Base-by-base conservation (phyloP, 2,797 vertebrate species). In the Peromyscus eremicus region DNA sequence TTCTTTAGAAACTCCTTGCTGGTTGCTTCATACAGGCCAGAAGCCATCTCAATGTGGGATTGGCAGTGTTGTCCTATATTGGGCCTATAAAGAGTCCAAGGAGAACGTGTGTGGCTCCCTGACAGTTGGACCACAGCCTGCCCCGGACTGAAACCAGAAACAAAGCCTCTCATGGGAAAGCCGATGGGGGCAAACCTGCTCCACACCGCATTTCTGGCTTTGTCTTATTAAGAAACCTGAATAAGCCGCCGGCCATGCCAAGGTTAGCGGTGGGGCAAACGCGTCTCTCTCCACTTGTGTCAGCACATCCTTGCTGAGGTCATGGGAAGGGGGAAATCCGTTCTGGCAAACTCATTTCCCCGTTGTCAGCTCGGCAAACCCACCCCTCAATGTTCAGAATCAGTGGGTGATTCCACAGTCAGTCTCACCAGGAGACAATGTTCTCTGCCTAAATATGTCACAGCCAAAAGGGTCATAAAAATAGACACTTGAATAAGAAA, bases 331-430 rank as follows among this genome's bases (percentile, higher is more conserved):
- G 40, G 73, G 46, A 92, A 75, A 79, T 93, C 40, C 3, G 4
- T 29, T 80, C 64, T 87, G 29, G 25, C 64, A 71, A 70, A 76
- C 13, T 64, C 29, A 37, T 83, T 60, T 23, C 6, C 27, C 23
- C 37, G 82, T 86, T 91, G 49, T 85, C 55, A 90, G 75, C 43
- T 87, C 23, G 91, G 46, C 37, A 94, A 94, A 93, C 40, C 62
- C 46, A 91, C 14, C 34, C 49, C 49, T 9, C 32, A 71, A 77
- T 83, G 46, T 11, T 94, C 29, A 92, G 95, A 89, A 40, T 82
- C 62, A 95, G 11, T 25, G 49, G 2, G 21, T 84, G 32, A 90
- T 84, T 90, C 66, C 8, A 11, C 46, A 80, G 23, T 82, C 40
- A 80, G 23, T 82, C 40, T 57, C 32, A 68, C 32, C 43, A 83